A percentile compares a stretch with the other conserved stretches of the same genome.
phyloP scores from a whole-genome alignment of 2,888 invertebrate species.

The Lymantria dispar region DNA sequence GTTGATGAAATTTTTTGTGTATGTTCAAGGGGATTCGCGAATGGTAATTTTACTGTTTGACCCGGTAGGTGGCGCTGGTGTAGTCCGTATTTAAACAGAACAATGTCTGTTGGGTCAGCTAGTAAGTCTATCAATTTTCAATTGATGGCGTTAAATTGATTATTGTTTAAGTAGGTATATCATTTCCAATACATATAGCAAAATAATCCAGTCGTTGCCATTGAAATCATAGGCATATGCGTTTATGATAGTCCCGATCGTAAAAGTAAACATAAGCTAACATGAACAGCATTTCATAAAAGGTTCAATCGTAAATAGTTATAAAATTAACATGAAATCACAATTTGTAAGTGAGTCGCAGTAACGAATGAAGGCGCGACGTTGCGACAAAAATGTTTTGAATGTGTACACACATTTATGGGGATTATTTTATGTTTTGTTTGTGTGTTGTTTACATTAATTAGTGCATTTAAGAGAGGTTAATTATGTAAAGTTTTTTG shows the following conservation, averaged over 20 bases:
- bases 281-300: constrained; percentile 36
- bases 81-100: no score
- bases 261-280: constrained; percentile 28
- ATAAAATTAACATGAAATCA: constrained; percentile 68
- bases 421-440: constrained; percentile 21
- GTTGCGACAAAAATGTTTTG: constrained; percentile 25
- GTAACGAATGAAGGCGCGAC: constrained; percentile 19
- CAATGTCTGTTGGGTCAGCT: no score
- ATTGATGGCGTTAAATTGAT: no score
- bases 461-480: neutral
- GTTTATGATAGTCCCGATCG: constrained; percentile 23
- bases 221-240: constrained; percentile 21
- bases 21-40: no score
- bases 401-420: constrained; percentile 27
- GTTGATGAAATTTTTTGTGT: no score
- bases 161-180: no score
- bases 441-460: constrained; percentile 4
- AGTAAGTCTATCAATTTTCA: no score
- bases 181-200: neutral
- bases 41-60: no score
- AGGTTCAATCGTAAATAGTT: constrained; percentile 51
- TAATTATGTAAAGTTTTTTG: neutral
- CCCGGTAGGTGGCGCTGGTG: no score
- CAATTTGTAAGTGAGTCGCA: constrained; percentile 46
- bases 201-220: constrained; percentile 4